Evolutionary conservation across 2,113 vertebrate species (phyloP).

Genomic region (Muntiacus muntjak): DNA sequence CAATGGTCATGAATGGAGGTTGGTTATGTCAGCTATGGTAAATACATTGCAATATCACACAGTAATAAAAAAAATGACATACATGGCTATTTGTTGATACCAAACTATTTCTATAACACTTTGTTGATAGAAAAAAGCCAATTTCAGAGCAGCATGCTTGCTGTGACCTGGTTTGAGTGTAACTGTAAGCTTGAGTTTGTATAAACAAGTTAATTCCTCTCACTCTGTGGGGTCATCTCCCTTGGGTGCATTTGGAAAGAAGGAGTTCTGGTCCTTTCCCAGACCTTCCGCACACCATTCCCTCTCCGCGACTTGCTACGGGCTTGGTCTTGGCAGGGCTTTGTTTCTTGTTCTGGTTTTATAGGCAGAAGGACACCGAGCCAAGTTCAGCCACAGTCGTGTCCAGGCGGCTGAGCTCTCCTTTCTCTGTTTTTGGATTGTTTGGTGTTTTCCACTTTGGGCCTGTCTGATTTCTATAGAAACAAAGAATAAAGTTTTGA

Average conservation of each 20-base stretch:
- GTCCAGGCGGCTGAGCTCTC: background rate
- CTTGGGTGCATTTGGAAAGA: background rate
- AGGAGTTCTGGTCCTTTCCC: rapidly evolving
- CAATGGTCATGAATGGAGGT: rapidly evolving
- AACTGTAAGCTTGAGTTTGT: background rate
- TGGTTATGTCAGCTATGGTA: background rate
- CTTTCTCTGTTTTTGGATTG: background rate
- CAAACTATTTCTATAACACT: background rate
- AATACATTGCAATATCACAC: background rate
- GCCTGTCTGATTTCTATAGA: background rate
- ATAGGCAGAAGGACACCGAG: rapidly evolving
- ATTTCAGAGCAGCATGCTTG: rapidly evolving
- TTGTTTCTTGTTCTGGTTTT: background rate
- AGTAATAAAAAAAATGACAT: rapidly evolving
- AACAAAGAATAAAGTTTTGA: background rate
- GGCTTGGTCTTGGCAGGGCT: rapidly evolving
- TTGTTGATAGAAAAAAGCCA: background rate
- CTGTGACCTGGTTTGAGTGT: background rate
- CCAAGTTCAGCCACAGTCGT: rapidly evolving
- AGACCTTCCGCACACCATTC: rapidly evolving
- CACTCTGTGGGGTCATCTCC: background rate
- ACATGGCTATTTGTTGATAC: rapidly evolving
- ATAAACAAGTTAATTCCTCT: no score
- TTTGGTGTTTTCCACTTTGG: background rate
- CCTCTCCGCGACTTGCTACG: rapidly evolving